Conservation (phyloP, 2,113 vertebrate genomes). For the Stictonetta naevosa region DNA sequence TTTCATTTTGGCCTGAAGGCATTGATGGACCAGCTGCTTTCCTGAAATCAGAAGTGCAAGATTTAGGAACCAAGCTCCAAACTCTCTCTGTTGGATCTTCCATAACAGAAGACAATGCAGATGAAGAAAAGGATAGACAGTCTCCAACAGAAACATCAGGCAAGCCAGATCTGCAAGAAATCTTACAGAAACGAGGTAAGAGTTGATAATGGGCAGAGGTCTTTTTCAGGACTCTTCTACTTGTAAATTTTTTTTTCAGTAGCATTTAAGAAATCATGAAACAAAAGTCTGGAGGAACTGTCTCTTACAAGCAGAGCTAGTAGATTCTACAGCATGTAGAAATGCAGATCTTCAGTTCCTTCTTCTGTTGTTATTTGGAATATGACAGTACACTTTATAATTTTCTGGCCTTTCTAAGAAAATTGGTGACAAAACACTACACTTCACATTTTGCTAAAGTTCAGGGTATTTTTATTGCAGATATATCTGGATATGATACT, state of each 20-base stretch:
- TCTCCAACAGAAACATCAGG: conserved; percentile 61
- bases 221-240: conserved; percentile 54
- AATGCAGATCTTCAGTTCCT: neutral
- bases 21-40: conserved; percentile 91
- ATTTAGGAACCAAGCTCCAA: conserved; percentile 79
- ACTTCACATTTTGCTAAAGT: neutral
- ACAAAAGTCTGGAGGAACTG: neutral
- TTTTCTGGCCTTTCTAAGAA: neutral
- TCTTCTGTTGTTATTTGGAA: neutral
- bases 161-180: conserved; percentile 89
- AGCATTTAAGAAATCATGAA: neutral
- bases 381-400: neutral
- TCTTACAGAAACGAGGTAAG: conserved; percentile 89
- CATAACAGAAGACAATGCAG: conserved; percentile 69
- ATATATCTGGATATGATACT: neutral
- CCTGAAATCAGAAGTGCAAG: conserved; percentile 80
- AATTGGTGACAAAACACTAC: neutral
- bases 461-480: neutral
- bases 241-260: neutral
- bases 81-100: conserved; percentile 80
- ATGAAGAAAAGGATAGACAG: conserved; percentile 77
- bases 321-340: neutral
- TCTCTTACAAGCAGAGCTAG: neutral
- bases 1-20: conserved; percentile 73
- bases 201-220: conserved; percentile 70